Evolutionary conservation across 2,888 invertebrate species (phyloP).

Genomic region (Drosophila bunnanda): DNA sequence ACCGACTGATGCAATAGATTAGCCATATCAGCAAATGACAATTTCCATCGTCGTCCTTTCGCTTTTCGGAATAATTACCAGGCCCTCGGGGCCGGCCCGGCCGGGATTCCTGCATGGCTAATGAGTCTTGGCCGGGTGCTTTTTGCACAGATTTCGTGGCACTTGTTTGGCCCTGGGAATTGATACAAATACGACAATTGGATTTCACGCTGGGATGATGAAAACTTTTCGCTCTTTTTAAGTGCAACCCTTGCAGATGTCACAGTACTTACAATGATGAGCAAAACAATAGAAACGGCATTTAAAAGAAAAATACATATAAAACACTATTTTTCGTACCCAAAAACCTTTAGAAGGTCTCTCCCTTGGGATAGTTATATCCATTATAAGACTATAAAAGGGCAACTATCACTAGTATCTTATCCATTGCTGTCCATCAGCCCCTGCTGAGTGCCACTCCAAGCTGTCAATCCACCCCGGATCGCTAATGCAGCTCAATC

Average conservation of each 20-base stretch:
- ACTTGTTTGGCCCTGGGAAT: slow-evolving; percentile 24
- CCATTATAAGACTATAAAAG: no score
- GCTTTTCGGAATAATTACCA: slow-evolving; percentile 41
- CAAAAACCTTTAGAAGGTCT: no score
- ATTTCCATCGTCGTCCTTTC: slow-evolving; percentile 36
- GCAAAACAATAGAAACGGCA: not conserved
- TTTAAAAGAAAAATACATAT: not conserved
- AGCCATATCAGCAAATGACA: slow-evolving; percentile 51
- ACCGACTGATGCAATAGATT: slow-evolving; percentile 51
- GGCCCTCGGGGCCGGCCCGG: slow-evolving; percentile 22
- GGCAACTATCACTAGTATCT: no score
- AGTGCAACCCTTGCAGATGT: slow-evolving; percentile 44
- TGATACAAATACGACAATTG: slow-evolving; percentile 48
- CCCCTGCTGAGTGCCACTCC: not conserved
- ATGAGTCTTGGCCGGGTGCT: slow-evolving; percentile 35
- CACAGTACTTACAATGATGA: not conserved
- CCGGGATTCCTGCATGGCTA: slow-evolving; percentile 40
- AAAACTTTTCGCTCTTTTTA: slow-evolving; percentile 40
- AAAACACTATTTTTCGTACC: not conserved
- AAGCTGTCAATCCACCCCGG: not conserved
- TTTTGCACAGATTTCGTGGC: slow-evolving; percentile 41
- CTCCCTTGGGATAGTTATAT: not conserved
- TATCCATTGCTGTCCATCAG: not conserved
- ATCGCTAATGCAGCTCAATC: slow-evolving; percentile 19
- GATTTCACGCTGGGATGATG: slow-evolving; percentile 43